Evolutionary conservation across 2,113 vertebrate genomes (phyloP), one percentile per base, ranked within the genome.

Genomic region (Ictidomys tridecemlineatus): DNA sequence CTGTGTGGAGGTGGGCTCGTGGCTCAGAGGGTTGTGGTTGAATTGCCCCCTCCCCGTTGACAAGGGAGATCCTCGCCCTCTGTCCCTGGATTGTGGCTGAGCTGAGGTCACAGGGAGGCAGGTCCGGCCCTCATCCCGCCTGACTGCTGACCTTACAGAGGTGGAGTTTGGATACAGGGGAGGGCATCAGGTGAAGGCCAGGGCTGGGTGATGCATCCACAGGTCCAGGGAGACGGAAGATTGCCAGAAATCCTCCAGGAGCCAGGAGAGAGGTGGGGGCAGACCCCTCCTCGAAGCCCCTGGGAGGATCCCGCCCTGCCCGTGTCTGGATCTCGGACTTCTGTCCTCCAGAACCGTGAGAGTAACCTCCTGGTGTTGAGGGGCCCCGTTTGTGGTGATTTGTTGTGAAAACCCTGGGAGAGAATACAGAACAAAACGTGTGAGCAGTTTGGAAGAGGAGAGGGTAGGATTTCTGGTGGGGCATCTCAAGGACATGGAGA

Each of bases 261-360:
- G 56, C 56, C 56, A 22, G 56, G 56, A 24, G 56, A 58, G 56
- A 58, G 56, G 56, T 58, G 56, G 56, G 56, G 56, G 56, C 56
- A 22, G 18, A 58, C 18, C 17, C 16, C 56, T 58, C 56, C 56
- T 18, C 20, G 18, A 18, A 58, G 56, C 20, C 51, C 51, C 14
- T 16, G 13, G 51, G 14, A 16, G 51, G 51, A 53, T 14, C 14
- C 56, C 22, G 8, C 56, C 22, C 2, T 0, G 1, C 39, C 48
- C 63, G 4, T 0, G 0, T 32, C 51, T 17, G 12, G 42, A 13
- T 7, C 76, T 56, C 12, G 24, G 22, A 30, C 4, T 32, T 42
- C 67, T 9, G 77, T 26, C 18, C 72, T 70, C 32, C 18, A 24
- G 58, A 30, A n/a, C 32, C 1, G 2, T 0, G 58, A 61, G 10